Conservation (phyloP, 2,888 invertebrate species). For the Brenthis hecate region DNA sequence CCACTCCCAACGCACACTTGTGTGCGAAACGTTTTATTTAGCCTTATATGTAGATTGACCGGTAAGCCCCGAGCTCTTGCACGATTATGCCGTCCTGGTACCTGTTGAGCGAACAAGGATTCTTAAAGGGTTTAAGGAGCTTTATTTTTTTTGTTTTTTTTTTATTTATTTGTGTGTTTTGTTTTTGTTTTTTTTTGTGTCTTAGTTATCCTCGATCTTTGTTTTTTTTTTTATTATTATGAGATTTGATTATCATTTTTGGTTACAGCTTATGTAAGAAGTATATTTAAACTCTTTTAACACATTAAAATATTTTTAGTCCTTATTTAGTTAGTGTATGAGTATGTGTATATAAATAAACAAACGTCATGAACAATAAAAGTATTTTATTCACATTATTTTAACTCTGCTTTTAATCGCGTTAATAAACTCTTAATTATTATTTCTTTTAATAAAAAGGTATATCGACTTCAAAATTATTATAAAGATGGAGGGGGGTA, state of each 20-base stretch:
- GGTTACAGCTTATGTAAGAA: neutral
- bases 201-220: neutral
- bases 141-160: conserved; percentile 15
- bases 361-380: no score
- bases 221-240: neutral
- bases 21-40: conserved; percentile 63
- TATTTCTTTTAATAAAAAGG: no score
- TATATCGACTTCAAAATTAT: no score
- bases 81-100: conserved; percentile 66
- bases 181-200: neutral
- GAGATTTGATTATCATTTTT: neutral
- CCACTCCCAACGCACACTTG: conserved; percentile 52
- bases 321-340: no score
- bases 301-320: no score
- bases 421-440: no score
- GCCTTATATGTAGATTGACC: conserved; percentile 70
- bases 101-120: conserved; percentile 64
- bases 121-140: conserved; percentile 51
- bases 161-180: conserved; percentile 1
- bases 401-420: no score
- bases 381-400: no score
- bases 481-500: no score
- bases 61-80: conserved; percentile 63
- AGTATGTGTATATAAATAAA: no score
- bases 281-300: neutral